Evolutionary conservation across 2,888 invertebrate genomes (phyloP), one percentile per base, ranked within the genome.

Genomic region (Drosophila crucigera): DNA sequence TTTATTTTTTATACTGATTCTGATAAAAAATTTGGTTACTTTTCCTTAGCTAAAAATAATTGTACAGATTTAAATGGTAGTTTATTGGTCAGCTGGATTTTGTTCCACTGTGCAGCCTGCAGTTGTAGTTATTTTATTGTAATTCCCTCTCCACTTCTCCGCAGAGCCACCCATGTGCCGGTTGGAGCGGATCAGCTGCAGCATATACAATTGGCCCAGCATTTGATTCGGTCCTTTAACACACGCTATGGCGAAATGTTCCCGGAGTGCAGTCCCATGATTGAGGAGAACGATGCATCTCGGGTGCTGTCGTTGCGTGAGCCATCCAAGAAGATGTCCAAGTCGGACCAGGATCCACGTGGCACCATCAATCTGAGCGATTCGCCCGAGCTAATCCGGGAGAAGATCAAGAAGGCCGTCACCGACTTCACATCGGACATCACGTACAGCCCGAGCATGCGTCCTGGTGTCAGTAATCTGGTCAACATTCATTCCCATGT

Each of bases 271-370:
- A 94, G 94, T 78, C 94, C 96, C 0, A 91, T 97, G 31, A 93
- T 96, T 53, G 95, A 95, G 76, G 94, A 95, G 73, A 82, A 91
- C 68, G 88, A 91, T 14, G 92, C 91, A 0, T 94, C 95, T 50
- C 94, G 96, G 55, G 94, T 99, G 68, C 96, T 96, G 89, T 98
- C 98, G 91, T 94, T 99, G 11, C 95, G 98, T 55, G 96, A 98
- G 91, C 98, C 99, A 0, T 91, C 92, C 0, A 97, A 96, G 91
- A 99, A 99, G 94, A 99, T 99, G 99, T 99, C 99, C 16, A 99
- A 99, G 94, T 99, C 99, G 0, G 97, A 98, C 91, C 91, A 94
- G 0, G 96, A 98, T 93, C 92, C 95, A 0, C 96, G 95, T 90
- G 96, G 97, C 77, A 95, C 97, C 64, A 96, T 99, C 72, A 95